A percentile compares a stretch with the other conserved stretches of the same genome.
Conservation (phyloP, 2,113 vertebrate species). For the Menura novaehollandiae region DNA sequence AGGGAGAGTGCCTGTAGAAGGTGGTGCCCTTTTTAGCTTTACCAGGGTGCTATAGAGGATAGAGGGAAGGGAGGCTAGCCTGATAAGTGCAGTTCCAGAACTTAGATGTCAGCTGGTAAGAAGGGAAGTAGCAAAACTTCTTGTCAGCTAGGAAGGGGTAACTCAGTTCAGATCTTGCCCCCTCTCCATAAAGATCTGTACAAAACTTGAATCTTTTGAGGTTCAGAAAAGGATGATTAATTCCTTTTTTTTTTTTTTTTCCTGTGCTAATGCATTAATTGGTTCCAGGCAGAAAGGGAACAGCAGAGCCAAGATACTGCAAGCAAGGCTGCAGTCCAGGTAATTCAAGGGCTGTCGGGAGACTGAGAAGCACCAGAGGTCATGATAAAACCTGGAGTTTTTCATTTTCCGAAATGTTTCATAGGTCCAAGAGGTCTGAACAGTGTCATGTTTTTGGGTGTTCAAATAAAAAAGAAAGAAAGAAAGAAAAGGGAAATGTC, state of each 20-base stretch:
- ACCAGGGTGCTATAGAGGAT: not conserved
- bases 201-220: conserved; percentile 31
- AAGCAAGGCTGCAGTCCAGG: conserved; percentile 52
- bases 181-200: not conserved
- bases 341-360: conserved; percentile 16
- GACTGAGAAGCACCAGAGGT: conserved; percentile 25
- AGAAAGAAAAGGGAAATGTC: not conserved
- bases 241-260: not conserved
- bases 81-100: not conserved
- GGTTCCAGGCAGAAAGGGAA: conserved; percentile 37
- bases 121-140: not conserved
- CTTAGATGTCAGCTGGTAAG: not conserved
- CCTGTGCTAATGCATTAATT: conserved; percentile 50
- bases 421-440: not conserved
- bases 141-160: not conserved
- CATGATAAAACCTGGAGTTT: not conserved
- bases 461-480: not conserved
- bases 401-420: not conserved
- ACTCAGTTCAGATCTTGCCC: not conserved
- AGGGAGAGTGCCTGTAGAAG: not conserved
- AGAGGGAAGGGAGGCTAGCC: not conserved
- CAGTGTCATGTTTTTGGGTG: not conserved
- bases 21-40: not conserved
- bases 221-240: conserved; percentile 42
- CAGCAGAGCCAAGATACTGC: conserved; percentile 30